Conservation (phyloP, 2,888 invertebrate species). For the Drosophila nigricruria region DNA sequence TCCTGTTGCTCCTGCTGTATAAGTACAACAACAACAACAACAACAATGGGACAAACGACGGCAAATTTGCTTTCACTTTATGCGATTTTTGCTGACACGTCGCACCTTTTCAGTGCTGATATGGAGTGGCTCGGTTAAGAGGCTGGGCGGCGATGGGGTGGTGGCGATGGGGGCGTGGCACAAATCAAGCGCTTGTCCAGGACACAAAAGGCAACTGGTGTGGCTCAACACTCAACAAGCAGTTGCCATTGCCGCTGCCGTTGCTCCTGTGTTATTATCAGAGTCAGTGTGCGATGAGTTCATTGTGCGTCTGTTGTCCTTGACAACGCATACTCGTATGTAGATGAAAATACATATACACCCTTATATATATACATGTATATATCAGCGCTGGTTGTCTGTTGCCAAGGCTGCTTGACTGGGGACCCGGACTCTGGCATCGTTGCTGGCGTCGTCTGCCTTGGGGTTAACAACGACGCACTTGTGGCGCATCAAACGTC, state of each 20-base stretch:
- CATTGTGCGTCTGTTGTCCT: constrained; percentile 71
- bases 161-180: not conserved
- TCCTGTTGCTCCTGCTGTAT: constrained; percentile 50
- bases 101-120: constrained; percentile 61
- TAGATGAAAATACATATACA: not conserved
- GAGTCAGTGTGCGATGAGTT: constrained; percentile 62
- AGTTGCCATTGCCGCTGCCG: constrained; percentile 4
- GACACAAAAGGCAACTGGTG: constrained; percentile 64
- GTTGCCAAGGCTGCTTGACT: constrained; percentile 44
- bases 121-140: not conserved
- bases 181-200: constrained; percentile 32
- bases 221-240: constrained; percentile 46
- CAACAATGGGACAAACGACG: constrained; percentile 21
- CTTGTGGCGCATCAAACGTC: constrained; percentile 72
- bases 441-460: constrained; percentile 32
- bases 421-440: constrained; percentile 10
- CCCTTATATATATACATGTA: not conserved
- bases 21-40: constrained; percentile 26
- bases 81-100: constrained; percentile 75
- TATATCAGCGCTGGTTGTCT: constrained; percentile 12
- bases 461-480: constrained; percentile 69
- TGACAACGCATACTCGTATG: constrained; percentile 34
- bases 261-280: constrained; percentile 39
- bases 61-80: constrained; percentile 70
- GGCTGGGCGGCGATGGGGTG: not conserved